A percentile compares a stretch with the other conserved stretches of the same genome.
Conservation (phyloP, 2,888 invertebrate genomes). For the Camponotus fellah region DNA sequence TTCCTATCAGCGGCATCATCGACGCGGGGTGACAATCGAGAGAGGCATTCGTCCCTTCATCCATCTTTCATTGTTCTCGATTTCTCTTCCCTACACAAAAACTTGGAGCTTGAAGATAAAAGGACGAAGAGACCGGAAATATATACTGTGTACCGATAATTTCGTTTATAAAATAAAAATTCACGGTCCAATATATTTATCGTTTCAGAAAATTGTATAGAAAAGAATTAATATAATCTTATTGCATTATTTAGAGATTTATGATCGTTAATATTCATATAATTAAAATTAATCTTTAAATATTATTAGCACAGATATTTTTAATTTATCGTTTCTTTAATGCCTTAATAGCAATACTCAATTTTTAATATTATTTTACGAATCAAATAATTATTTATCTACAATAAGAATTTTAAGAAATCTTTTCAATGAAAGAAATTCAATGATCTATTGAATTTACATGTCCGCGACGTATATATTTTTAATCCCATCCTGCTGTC, state of each 20-base stretch:
- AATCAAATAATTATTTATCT: background rate
- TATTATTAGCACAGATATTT: background rate
- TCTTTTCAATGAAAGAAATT: background rate
- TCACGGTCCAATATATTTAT: background rate
- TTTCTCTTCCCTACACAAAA: background rate
- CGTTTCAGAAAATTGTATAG: background rate
- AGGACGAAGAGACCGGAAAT: background rate
- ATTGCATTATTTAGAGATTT: background rate
- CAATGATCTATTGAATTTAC: conserved; percentile 2
- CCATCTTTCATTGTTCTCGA: conserved; percentile 30
- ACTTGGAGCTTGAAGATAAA: background rate
- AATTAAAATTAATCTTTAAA: background rate
- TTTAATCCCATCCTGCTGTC: conserved; percentile 27
- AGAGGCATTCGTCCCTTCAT: conserved; percentile 1
- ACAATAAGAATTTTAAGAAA: background rate
- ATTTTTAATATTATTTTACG: background rate
- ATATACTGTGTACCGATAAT: background rate
- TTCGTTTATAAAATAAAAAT: conserved; percentile 4
- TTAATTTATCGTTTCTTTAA: background rate
- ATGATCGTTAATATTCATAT: background rate
- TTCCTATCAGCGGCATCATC: conserved; percentile 41
- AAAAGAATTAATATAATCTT: background rate
- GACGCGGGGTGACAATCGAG: conserved; percentile 17
- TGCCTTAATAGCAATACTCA: background rate
- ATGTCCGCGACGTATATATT: background rate